Base-by-base conservation (phyloP, 2,113 vertebrate genomes). In the Prietella phreatophila region DNA sequence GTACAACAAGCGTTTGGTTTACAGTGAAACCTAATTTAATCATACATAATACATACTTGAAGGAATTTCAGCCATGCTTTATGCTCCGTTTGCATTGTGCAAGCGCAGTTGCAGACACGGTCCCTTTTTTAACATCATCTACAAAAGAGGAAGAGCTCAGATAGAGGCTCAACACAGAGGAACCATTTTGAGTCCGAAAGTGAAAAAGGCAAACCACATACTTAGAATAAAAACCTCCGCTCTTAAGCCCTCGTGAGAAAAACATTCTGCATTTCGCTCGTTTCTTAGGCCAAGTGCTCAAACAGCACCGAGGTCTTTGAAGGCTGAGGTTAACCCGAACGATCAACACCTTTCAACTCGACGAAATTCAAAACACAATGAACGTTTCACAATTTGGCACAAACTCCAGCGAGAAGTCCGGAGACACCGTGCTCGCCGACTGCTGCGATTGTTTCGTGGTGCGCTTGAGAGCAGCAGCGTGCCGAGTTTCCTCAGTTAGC, bases 251-350 rank as follows among this genome's bases (percentile, higher is more conserved):
- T 69, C 15, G 13, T 86, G 47, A 53, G 22, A 86, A 61, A 47
- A 86, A 82, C 79, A 22, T 86, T 71, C 63, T 82, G 63, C 8
- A 19, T 60, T 82, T 56, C 14, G 30, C n/a, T 63, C 56, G 75
- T 30, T 86, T 79, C 14, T 76, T 9, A 30, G 25, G n/a, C 25
- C 15, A 55, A 56, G 27, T 36, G 33, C 25, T 58, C 11, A 58
- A 30, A 85, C 55, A 78, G 47, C 13, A n/a, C 61, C 27, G 27
- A 63, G 39, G 25, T 61, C 65, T 17, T 33, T 71, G 22, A 80
- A 81, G 50, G 15, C 71, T 33, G 63, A 69, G 85, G 75, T 89
- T 82, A 82, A 89, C 86, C 83, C 19, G 33, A 55, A 50, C 1
- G 17, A 19, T 82, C 42, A 84, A 76, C 56, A 65, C 15, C 33